Base-by-base conservation (phyloP, 2,797 vertebrate species). In the Nasua narica region DNA sequence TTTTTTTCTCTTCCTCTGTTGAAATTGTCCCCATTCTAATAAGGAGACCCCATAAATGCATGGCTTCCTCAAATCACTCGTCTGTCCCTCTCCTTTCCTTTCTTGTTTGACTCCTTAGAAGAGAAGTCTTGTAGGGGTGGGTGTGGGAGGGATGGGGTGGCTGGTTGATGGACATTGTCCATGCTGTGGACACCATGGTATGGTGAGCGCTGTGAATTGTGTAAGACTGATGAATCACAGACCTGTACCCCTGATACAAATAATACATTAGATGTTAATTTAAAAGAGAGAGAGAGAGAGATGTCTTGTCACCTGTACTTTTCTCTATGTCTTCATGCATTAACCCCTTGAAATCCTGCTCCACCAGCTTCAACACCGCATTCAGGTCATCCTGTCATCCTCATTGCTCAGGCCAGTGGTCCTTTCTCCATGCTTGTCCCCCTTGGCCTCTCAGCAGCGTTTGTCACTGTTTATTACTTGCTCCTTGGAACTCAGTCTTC, bases 51-150 rank as follows among this genome's bases (percentile, higher is more conserved):
- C 21, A n/a, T 32, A 88, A 74, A 52, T 56, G 58, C 3, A 0
- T 37, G 67, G 0, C 56, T 96, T 85, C 58, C 32, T 90, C 69
- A 50, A 29, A 3, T 58, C 37, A 60, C 72, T 21, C 19, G 35
- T 67, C 19, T 91, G 7, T 65, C 19, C 15, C 18, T 25, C n/a
- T 54, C 62, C 35, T 16, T 62, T 62, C 35, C 19, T 78, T 97
- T 84, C 23, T 94, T 77, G 46, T 56, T 91, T 90, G 85, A 85
- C 40, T 81, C 90, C 37, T 72, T 88, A 32, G 69, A 87, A 82
- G 56, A 83, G 60, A 84, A 43, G 29, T 94, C 78, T 76, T 87
- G 35, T 81, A 4, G 25, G 56, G 56, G 56, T 23, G 52, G 7
- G 18, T 19, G 10, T 50, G 48, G 48, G 48, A 50, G 23, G 16